A percentile compares a stretch with the other conserved stretches of the same genome.
These are phyloP conservation scores for Polypedilum pembai DNA, from an alignment of 1,140 invertebrate genomes.

Conservation along the genomic window DNA sequence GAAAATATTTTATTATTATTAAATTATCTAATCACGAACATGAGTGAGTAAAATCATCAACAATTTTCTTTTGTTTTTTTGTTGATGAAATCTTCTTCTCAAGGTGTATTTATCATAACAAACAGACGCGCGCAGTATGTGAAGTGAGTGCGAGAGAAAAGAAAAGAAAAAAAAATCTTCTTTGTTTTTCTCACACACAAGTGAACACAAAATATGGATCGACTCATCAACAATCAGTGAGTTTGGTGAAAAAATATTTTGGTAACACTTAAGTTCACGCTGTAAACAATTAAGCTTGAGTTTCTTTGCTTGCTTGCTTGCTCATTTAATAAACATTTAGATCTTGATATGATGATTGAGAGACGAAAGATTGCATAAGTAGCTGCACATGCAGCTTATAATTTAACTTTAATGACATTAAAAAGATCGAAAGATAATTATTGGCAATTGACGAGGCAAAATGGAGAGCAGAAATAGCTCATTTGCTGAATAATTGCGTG, in stretches of 20 bases:
- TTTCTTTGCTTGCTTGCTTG: background rate
- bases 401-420: slow-evolving; percentile 7
- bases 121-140: slow-evolving; percentile 6
- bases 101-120: slow-evolving; percentile 3
- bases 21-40: too few relatives aligned
- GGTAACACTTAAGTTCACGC: background rate
- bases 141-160: background rate
- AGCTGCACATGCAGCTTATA: background rate
- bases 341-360: background rate
- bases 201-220: background rate
- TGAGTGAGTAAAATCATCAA: too few relatives aligned
- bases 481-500: background rate
- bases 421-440: background rate
- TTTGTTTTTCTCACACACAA: background rate
- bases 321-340: background rate
- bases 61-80: too few relatives aligned
- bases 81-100: too few relatives aligned
- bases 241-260: slow-evolving; percentile 26
- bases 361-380: background rate
- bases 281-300: slow-evolving; percentile 22
- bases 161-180: background rate
- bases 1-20: too few relatives aligned
- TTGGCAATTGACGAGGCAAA: background rate
- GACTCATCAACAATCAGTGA: background rate
- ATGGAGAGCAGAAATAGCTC: background rate